phyloP scores from a whole-genome alignment of 2,888 invertebrate genomes.

The Heliothis peltigera region DNA sequence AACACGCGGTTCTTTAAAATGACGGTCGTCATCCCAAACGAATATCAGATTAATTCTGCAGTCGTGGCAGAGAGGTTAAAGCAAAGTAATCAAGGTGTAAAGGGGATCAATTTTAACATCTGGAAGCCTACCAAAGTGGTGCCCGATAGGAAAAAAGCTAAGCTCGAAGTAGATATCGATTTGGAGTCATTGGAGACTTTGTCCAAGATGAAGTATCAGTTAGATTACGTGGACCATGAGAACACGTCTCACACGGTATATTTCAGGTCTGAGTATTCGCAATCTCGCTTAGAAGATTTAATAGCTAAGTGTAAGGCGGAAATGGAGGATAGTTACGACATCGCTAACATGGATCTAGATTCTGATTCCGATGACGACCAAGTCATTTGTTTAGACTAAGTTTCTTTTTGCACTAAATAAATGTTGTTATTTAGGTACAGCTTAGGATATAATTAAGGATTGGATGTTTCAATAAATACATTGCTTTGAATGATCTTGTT shows the following conservation, averaged over 20 bases:
- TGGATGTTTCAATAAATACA: constrained; percentile 30
- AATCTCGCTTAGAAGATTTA: constrained; percentile 64
- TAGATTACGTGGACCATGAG: constrained; percentile 73
- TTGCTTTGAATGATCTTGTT: constrained; percentile 16
- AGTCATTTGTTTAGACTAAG: constrained; percentile 63
- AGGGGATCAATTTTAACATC: constrained; percentile 75
- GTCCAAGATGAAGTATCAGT: constrained; percentile 66
- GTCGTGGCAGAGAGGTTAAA: constrained; percentile 71
- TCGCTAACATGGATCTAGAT: constrained; percentile 82
- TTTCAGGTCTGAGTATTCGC: constrained; percentile 68
- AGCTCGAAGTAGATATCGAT: constrained; percentile 74
- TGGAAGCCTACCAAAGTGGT: constrained; percentile 71
- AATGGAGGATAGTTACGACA: constrained; percentile 76
- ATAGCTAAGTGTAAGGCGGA: constrained; percentile 74
- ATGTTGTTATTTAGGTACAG: constrained; percentile 12
- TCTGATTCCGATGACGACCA: constrained; percentile 73
- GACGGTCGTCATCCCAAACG: constrained; percentile 62
- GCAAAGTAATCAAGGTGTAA: constrained; percentile 76
- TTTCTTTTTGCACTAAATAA: constrained; percentile 4
- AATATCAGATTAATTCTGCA: constrained; percentile 43
- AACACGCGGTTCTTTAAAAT: constrained; percentile 73
- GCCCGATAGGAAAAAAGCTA: constrained; percentile 32
- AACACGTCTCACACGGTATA: constrained; percentile 48
- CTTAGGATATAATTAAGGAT: neutral
- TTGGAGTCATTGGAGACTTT: constrained; percentile 79